Evolutionary conservation across 2,888 invertebrate genomes (phyloP).

Genomic region (Cheilosia variabilis): DNA sequence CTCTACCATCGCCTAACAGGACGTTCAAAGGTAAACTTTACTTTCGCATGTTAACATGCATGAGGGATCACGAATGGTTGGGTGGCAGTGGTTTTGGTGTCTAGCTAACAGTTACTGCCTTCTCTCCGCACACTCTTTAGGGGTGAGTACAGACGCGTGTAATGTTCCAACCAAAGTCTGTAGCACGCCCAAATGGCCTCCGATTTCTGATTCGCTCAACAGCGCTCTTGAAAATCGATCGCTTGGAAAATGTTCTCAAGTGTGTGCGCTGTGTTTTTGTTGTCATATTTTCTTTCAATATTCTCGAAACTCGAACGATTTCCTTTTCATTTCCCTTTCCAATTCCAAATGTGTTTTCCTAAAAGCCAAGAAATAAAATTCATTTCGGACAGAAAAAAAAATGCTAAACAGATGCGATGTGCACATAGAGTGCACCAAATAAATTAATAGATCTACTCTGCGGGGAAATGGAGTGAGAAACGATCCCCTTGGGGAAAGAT

Average conservation of each 20-base stretch:
- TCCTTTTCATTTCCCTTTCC: slow-evolving; percentile 4
- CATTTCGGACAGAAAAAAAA: slow-evolving; percentile 23
- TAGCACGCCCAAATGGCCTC: slow-evolving; percentile 30
- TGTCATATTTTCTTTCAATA: neutral
- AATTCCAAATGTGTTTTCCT: slow-evolving; percentile 1
- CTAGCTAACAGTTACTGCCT: slow-evolving; percentile 31
- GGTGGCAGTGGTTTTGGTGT: slow-evolving; percentile 7
- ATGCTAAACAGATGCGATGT: slow-evolving; percentile 49
- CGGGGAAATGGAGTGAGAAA: slow-evolving; percentile 15
- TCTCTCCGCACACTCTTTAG: neutral
- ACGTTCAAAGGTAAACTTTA: slow-evolving; percentile 50
- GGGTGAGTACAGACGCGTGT: neutral
- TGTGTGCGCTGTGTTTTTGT: slow-evolving; percentile 13
- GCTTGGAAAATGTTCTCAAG: slow-evolving; percentile 54
- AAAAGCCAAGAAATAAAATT: slow-evolving; percentile 24
- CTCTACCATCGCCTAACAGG: slow-evolving; percentile 1
- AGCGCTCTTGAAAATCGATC: slow-evolving; percentile 55
- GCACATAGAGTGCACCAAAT: slow-evolving; percentile 30
- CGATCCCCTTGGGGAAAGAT: slow-evolving; percentile 2
- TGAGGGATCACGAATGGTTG: slow-evolving; percentile 25
- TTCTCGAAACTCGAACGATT: slow-evolving; percentile 7
- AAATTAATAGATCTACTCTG: slow-evolving; percentile 40
- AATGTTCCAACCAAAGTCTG: slow-evolving; percentile 26
- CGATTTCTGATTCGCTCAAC: slow-evolving; percentile 41
- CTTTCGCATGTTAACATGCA: slow-evolving; percentile 47